Conservation (phyloP, 2,888 invertebrate species). For the Archaeoteleia sp. region DNA sequence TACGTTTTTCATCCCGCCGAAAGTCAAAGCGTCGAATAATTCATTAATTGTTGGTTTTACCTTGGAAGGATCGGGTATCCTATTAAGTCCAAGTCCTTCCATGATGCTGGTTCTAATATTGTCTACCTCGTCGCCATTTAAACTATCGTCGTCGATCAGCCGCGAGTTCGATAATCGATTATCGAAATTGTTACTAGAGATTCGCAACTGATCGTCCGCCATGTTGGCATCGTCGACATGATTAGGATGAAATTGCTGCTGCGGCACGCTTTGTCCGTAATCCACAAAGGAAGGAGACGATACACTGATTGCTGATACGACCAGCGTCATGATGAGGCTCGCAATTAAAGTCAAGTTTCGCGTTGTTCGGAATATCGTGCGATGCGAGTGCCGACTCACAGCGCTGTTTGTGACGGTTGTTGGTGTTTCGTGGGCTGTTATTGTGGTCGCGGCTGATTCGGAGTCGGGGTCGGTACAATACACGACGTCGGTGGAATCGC, state of each 20-base stretch:
- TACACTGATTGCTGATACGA: conserved; percentile 20
- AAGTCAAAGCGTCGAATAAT: too few relatives aligned
- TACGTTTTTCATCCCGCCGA: too few relatives aligned
- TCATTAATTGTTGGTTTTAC: conserved; percentile 51
- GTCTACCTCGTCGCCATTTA: conserved; percentile 64
- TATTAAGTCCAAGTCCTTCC: conserved; percentile 69
- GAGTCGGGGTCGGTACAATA: conserved; percentile 12
- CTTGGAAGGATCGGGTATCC: conserved; percentile 72
- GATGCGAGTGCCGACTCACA: neutral
- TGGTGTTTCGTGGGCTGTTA: conserved; percentile 15
- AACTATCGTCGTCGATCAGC: conserved; percentile 17
- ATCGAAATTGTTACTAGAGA: neutral
- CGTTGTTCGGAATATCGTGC: conserved; percentile 30
- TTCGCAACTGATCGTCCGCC: conserved; percentile 3
- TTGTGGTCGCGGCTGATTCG: conserved; percentile 14
- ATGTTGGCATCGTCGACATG: neutral
- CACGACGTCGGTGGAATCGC: conserved; percentile 25
- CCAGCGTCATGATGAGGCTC: conserved; percentile 32
- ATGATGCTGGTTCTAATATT: conserved; percentile 70
- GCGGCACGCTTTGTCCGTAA: neutral
- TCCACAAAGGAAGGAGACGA: conserved; percentile 6
- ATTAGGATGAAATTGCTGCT: neutral
- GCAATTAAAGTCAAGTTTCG: conserved; percentile 29
- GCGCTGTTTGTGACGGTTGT: conserved; percentile 1
- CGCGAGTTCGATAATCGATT: neutral